Base-by-base conservation (phyloP, 2,888 invertebrate species). In the Parnassius smintheus region DNA sequence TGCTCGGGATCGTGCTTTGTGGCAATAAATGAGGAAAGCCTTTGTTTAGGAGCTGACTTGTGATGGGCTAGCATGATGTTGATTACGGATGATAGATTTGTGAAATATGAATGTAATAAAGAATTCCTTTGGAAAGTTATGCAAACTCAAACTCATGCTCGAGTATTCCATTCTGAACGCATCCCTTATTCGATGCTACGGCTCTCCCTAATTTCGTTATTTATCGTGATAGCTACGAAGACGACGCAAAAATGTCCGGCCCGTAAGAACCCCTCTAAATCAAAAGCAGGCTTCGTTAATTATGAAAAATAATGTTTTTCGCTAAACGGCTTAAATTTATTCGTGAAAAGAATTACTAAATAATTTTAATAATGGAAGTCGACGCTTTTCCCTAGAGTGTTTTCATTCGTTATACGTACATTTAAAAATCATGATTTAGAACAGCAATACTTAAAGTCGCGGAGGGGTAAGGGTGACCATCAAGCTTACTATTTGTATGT, bases 251-350 rank as follows among this genome's bases (percentile, higher is more conserved):
- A 85, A 81, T 79, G 77, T 82, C 75, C 72, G 73, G 68, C 72
- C 54, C 69, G 72, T 70, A 72, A 68, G 66, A 66, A 67, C 70
- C 68, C 74, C 69, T 69, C 68, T 87, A 85, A 87, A 87, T 88
- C 82, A 85, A 77, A 74, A 74, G 71, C 71, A 71, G 72, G 67
- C 68, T 55, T 66, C 73, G 73, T 82, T 86, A 85, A 87, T 86
- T 88, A 81, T 82, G 78, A 86, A 86, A 86, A 86, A 86, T 83
- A 85, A 81, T 83, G 77, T 75, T 75, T 71, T 70, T 60, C 72
- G 70, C 70, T 75, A 75, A 82, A 81, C 76, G 77, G 77, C 77
- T 79, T 70, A 72, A 75, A 75, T 77, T 75, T 76, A 70, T 76
- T 67, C 78, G 75, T 75, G 79, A 71, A 74, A 69, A 66, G 81